Evolutionary conservation across 2,888 invertebrate genomes (phyloP), one percentile per base, ranked within the genome.

Genomic region (Ophioninae sp.): DNA sequence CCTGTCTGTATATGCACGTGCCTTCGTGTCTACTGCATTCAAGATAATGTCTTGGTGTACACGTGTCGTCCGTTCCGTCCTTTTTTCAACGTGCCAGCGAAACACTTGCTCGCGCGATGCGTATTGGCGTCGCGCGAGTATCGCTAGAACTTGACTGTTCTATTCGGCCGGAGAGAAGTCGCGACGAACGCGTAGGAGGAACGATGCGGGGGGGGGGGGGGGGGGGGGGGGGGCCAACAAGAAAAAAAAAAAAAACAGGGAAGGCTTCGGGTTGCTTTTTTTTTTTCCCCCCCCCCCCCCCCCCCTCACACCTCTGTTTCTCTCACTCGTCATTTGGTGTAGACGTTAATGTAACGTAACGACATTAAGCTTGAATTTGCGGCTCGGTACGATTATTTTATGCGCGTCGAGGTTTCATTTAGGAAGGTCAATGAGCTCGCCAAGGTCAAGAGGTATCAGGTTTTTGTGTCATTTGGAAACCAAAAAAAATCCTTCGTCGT

Each of bases 21-120:
- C 59, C 56, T 61, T 65, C 58, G 77, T 61, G 59, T 64, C 79
- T 78, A 44, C 67, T 78, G 69, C 76, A 79, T 44, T 44, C 67
- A 63, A 20, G 71, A 78, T 5, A 51, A 61, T 77, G 80, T 86
- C 64, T 87, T 72, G 30, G 81, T 82, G 84, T 79, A 85, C 87
- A 86, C 87, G 87, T 87, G 86, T 83, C 85, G 82, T n/a, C 84
- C 8, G 67, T 63, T 85, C 81, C 77, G 65, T 86, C 86, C 69
- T 81, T 78, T 23, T 30, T 85, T 65, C 51, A 59, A 82, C 72
- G 68, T 65, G 68, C 69, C 75, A 78, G 69, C 23, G 64, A 71
- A 56, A 30, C 61, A 68, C 30, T 77, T 39, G 69, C 44, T 69
- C 61, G 61, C 41, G 22, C 68, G 41, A 69, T 69, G 67, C 67